Evolutionary conservation across 2,888 invertebrate genomes (phyloP), one percentile per base, ranked within the genome.

Genomic region (Acleris cristana): DNA sequence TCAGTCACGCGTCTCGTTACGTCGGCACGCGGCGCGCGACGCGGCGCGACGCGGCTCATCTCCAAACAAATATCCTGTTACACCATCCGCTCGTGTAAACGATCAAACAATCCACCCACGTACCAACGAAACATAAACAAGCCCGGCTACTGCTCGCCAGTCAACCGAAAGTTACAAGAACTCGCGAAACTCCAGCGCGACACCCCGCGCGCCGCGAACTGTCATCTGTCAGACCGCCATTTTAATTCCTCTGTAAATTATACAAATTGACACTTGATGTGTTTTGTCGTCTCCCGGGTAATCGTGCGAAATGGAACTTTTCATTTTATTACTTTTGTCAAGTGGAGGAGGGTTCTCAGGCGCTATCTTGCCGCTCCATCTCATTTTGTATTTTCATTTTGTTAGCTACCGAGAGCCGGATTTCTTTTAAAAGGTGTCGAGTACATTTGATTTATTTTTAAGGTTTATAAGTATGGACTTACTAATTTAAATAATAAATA

Each of bases 191-290:
- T 72, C 74, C 72, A 61, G 69, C 65, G 70, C 64, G 70, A 68
- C 72, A 66, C 71, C 76, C 72, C 72, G 76, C 72, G 76, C 76
- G 79, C 79, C 82, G 79, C 78, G 74, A 80, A 84, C 84, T 84
- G 88, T 87, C 89, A 87, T 84, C 88, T 88, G 89, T 90, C 89
- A 88, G 76, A 74, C 82, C 79, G 81, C 83, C 85, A 84, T 89
- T 89, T 90, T 90, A 90, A 90, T 88, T 88, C 80, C 73, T 79
- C 75, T 81, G 84, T 84, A 88, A 90, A 89, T 89, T 90, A 87
- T 79, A 85, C 78, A 86, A 90, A 89, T 89, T 90, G 90, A 89
- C 90, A 89, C 77, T 88, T 91, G 90, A 89, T 86, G 88, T 89
- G 85, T 87, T 91, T 88, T 88, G 89, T 90, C 88, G 85, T 89